A percentile compares a stretch with the other conserved stretches of the same genome.
phyloP scores from a whole-genome alignment of 2,113 vertebrate genomes.

The Crotalus helleri region DNA sequence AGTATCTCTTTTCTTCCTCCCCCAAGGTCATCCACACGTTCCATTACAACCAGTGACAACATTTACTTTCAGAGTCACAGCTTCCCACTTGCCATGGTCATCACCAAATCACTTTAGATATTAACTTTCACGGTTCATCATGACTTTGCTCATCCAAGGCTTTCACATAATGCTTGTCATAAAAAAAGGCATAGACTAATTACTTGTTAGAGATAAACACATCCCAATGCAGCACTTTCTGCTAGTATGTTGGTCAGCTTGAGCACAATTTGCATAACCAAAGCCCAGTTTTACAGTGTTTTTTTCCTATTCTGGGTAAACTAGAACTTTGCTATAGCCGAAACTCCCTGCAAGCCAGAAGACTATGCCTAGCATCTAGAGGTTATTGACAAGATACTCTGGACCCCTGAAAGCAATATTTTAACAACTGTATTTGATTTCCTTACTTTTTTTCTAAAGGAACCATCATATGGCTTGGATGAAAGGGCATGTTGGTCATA shows the following conservation, averaged over 20 bases:
- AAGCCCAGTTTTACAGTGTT: not conserved
- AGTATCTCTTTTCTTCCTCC: too few species aligned
- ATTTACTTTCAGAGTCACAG: not conserved
- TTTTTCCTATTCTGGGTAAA: not conserved
- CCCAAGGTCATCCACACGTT: not conserved
- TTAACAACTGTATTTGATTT: not conserved
- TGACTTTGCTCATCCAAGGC: not conserved
- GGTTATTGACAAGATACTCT: not conserved
- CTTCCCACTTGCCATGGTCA: not conserved
- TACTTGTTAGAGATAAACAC: not conserved
- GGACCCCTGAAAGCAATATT: not conserved
- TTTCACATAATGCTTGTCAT: not conserved
- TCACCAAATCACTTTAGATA: not conserved
- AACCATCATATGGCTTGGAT: fast-evolving
- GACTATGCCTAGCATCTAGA: not conserved
- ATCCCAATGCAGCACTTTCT: not conserved
- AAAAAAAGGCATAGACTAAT: not conserved
- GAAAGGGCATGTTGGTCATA: fast-evolving
- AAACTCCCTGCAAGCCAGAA: not conserved
- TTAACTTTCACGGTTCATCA: not conserved
- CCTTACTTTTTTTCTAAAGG: conserved; percentile 18
- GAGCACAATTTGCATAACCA: not conserved
- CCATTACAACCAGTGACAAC: not conserved
- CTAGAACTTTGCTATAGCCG: not conserved
- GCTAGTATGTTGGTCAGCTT: not conserved